Base-by-base conservation (phyloP, 2,113 vertebrate species). In the Etheostoma spectabile region DNA sequence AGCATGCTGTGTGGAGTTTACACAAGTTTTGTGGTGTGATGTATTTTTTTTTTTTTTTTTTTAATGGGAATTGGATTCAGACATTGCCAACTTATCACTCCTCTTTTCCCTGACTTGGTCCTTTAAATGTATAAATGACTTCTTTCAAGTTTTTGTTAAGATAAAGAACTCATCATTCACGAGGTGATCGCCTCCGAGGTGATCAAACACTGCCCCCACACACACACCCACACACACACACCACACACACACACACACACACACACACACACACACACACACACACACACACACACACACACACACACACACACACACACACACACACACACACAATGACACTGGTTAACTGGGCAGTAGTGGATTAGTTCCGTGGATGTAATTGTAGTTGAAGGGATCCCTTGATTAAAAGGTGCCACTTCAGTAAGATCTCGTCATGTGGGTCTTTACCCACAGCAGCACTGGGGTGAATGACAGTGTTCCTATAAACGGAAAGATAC, bases 401-500 rank as follows among this genome's bases (percentile, higher is more conserved):
- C 71, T 30, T 30, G 27, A 30, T 2, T 30, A 30, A 30, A 30
- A 30, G 30, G 48, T 24, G 30, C 11, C 74, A 22, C 49, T 8
- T 18, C 19, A 52, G 49, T 64, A 74, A 81, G 82, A 87, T 59
- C 63, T 82, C 80, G 74, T 83, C 74, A 38, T 75, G 83, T 84
- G 72, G 73, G 60, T 57, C 62, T 77, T 72, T 70, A 16, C 59
- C 56, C 51, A 42, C 71, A 59, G 70, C 62, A 79, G 59, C 64
- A 14, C 30, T 63, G 66, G 62, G 18, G 46, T 78, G 64, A 74
- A 42, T 84, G 70, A 82, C 51, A 5, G 38, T 16, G 33, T 24
- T 46, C 42, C 57, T 59, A 15, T 35, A 42, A 11, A 42, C 0
- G 38, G 38, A 42, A 42, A 42, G 38, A 38, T 8, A 38, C 38